A percentile compares a stretch with the other conserved stretches of the same genome.
phyloP scores from a whole-genome alignment of 2,888 invertebrate genomes.

The Acleris holmiana region DNA sequence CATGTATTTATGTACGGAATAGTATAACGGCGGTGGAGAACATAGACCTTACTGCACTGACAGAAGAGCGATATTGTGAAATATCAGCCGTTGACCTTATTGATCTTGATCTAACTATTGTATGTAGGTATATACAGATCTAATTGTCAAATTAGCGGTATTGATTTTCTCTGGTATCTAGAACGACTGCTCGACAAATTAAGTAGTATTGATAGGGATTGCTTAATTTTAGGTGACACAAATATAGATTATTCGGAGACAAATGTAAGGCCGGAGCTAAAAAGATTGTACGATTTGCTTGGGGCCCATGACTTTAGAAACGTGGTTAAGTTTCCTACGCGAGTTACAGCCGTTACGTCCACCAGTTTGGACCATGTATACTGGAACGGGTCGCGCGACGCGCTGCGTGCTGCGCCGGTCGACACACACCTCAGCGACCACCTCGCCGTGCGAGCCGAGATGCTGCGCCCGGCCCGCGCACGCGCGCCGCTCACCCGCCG shows the following conservation, averaged over 20 bases:
- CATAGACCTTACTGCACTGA: neutral
- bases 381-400: neutral
- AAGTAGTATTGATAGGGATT: constrained; percentile 2
- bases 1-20: constrained; percentile 2
- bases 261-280: neutral
- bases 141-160: constrained; percentile 3
- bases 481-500: neutral
- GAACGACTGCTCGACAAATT: constrained; percentile 15
- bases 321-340: neutral
- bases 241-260: neutral
- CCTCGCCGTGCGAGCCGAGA: constrained; percentile 13
- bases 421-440: constrained; percentile 2
- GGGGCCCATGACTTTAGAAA: constrained; percentile 10
- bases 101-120: neutral
- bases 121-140: constrained; percentile 7
- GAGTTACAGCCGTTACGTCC: neutral
- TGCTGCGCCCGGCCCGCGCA: constrained; percentile 1
- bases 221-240: constrained; percentile 8
- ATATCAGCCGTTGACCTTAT: constrained; percentile 5
- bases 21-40: neutral
- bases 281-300: constrained; percentile 3
- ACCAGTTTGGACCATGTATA: neutral
- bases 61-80: constrained; percentile 4
- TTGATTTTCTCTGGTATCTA: neutral
- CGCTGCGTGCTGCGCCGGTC: constrained; percentile 6